Percentiles rank a stretch among this genome's conserved stretches.
Conservation (phyloP, 2,113 vertebrate species). For the Platycercus adscitus region DNA sequence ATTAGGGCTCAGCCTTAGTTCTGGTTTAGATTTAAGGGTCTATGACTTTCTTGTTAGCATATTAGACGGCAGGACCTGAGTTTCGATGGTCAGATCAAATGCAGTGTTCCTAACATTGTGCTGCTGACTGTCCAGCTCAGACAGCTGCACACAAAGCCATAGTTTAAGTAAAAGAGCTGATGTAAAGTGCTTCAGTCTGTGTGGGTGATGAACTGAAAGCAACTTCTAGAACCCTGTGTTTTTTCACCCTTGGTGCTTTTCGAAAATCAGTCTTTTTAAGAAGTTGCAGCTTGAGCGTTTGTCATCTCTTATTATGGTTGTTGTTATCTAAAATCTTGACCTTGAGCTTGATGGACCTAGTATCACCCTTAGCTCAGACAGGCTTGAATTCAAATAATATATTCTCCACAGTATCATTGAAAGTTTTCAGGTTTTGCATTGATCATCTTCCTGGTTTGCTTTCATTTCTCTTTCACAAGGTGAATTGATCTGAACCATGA, state of each 20-base stretch:
- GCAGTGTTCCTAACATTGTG: background rate
- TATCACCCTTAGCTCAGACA: background rate
- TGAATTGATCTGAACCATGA: background rate
- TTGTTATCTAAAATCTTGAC: background rate
- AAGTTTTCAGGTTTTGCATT: background rate
- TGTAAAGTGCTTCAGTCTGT: background rate
- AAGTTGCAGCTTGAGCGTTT: background rate
- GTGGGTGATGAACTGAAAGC: background rate
- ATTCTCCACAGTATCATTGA: background rate
- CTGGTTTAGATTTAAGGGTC: background rate
- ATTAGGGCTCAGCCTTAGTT: background rate
- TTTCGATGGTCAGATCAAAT: background rate
- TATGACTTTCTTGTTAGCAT: background rate
- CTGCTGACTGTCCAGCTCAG: background rate
- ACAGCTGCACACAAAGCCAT: fast-evolving
- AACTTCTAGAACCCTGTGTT: background rate
- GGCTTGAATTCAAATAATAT: background rate
- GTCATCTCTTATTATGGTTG: background rate
- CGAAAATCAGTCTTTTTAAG: background rate
- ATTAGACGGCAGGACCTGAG: background rate
- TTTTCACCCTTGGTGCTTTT: background rate
- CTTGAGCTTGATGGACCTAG: background rate
- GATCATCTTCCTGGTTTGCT: background rate
- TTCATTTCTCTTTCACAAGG: background rate
- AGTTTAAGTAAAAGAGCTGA: background rate